Evolutionary conservation across 2,888 invertebrate genomes (phyloP), one percentile per base, ranked within the genome.

Genomic region (Nezara viridula): DNA sequence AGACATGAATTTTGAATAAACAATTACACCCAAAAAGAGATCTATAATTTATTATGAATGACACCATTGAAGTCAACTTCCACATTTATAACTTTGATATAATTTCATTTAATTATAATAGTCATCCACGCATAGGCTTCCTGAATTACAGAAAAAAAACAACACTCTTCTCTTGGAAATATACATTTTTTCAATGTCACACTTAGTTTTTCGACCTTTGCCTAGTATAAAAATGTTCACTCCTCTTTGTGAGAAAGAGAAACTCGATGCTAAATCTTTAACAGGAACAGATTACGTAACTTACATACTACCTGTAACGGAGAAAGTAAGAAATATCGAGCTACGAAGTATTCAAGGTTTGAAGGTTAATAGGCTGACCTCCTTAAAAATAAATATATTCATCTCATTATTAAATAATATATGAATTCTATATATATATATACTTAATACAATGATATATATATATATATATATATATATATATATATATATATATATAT

Each of bases 201-300:
- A 27, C 19, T 19, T 37, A 19, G 21, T 37, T 73, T 21, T 37
- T 19, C 66, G 32, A 73, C 66, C 66, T 73, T 73, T 73, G 66
- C 37, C 19, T 73, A 2, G 37, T 73, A 27, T 73, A 73, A 73
- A 60, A 73, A 73, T 73, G 19, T 73, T 73, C 37, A 37, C 66
- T 73, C 37, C 66, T 37, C 32, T 73, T 37, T 19, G 66, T 73
- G 66, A 73, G 37, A 73, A 73, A 73, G 66, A 73, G 66, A 73
- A 73, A 73, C 66, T 73, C 32, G 19, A 19, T 73, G 0, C 32
- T 73, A 73, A 73, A 73, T 73, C 66, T 73, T 73, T 73, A 73
- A 73, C 66, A 73, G 66, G 66, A 37, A 73, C 32, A 73, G 16
- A 73, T 73, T 73, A 32, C 21, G 37, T 73, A 73, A 73, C 66